Evolutionary conservation across 2,888 invertebrate species (phyloP), one percentile per base, ranked within the genome.

Genomic region (Buathra laborator): DNA sequence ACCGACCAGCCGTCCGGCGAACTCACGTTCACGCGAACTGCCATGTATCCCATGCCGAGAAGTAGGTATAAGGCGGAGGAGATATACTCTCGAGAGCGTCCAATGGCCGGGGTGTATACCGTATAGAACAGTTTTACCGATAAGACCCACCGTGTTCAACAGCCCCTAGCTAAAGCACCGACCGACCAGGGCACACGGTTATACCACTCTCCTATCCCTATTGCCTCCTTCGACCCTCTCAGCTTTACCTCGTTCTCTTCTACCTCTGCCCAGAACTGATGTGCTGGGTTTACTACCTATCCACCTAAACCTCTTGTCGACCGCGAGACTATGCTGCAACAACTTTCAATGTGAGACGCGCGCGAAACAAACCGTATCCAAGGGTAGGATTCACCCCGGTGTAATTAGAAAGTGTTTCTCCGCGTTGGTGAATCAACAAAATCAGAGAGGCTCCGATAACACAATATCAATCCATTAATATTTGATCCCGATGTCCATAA

Each of bases 61-160:
- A 88, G 89, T 90, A 90, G 89, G 89, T 88, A 89, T 88, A 88
- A 90, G 89, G 87, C 78, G 82, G 72, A 81, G 76, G 86, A 86
- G 88, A 91, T 89, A 91, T 89, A 89, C 90, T 89, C 89, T 79
- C 83, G 68, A 68, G 78, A 79, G 84, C 86, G 86, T 87, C 90
- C 90, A 92, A 90, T 91, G 89, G 90, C 88, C 89, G 87, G 84
- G 89, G 24, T 84, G 89, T 89, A 87, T 89, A 89, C 90, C 90
- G 90, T 91, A 91, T 89, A 90, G 91, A 91, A 90, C 91, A 92
- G 92, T 93, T 92, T 93, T 92, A 91, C 92, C 93, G 93, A 93
- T 93, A 93, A 92, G 93, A 92, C 92, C 85, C 89, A 56, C 87
- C 91, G 91, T 92, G 93, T 92, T 92, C 92, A 93, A 93, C 93